phyloP scores from a whole-genome alignment of 2,797 vertebrate species.

The Rhincodon typus region DNA sequence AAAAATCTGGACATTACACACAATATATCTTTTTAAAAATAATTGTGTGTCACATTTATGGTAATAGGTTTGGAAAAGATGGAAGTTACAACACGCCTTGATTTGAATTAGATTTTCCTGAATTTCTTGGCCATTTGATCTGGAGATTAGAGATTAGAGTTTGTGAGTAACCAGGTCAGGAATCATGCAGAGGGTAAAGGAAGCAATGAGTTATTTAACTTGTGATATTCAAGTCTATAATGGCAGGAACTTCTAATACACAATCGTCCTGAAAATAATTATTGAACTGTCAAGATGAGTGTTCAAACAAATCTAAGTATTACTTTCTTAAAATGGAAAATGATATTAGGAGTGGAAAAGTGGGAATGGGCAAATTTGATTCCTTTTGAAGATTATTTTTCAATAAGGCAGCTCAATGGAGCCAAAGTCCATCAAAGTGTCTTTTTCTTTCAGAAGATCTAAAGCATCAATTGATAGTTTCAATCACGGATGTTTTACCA shows the following conservation, averaged over 20 bases:
- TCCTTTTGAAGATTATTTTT: neutral
- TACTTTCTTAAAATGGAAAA: neutral
- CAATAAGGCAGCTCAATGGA: neutral
- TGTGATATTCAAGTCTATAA: neutral
- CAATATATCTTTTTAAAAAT: neutral
- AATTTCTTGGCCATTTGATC: neutral
- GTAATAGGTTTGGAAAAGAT: neutral
- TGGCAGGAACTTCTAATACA: neutral
- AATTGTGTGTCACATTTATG: neutral
- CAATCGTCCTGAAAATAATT: conserved; percentile 21
- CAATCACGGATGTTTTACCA: neutral
- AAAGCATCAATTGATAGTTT: neutral
- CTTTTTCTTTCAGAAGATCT: conserved; percentile 7
- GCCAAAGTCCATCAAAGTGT: neutral
- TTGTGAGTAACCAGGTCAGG: neutral
- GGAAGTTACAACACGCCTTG: neutral
- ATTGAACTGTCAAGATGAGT: conserved; percentile 12
- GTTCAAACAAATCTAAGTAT: neutral
- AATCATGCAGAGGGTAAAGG: neutral
- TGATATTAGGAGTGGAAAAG: neutral
- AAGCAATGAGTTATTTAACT: neutral
- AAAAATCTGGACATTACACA: neutral
- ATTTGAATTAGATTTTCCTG: neutral
- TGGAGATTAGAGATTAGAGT: neutral
- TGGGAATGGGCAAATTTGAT: neutral